A percentile compares a stretch with the other conserved stretches of the same genome.
Evolutionary conservation across 1,140 invertebrate species (phyloP).

Genomic region (Drosophila biarmipes): DNA sequence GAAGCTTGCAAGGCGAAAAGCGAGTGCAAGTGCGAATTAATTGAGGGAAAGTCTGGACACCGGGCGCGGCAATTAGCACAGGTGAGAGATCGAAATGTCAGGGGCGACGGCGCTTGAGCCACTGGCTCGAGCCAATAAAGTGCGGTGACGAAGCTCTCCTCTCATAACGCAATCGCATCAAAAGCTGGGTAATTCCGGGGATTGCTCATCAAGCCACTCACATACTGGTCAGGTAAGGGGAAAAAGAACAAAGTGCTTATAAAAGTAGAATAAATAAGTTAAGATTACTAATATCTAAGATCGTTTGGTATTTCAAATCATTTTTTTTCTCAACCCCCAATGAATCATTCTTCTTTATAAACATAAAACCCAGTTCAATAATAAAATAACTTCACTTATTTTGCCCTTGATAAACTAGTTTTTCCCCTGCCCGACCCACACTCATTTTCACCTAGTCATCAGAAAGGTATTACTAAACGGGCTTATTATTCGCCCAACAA

Average conservation of each 20-base stretch:
- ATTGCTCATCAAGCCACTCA: slow-evolving; percentile 8
- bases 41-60: slow-evolving; percentile 35
- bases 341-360: neutral
- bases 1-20: slow-evolving; percentile 35
- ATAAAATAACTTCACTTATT: too few species aligned
- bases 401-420: neutral
- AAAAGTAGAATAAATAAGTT: too few species aligned
- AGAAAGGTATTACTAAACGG: slow-evolving; percentile 12
- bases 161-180: neutral
- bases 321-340: too few species aligned
- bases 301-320: too few species aligned
- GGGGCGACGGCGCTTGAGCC: neutral
- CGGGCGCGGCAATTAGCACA: slow-evolving; percentile 30
- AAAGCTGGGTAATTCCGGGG: slow-evolving; percentile 20
- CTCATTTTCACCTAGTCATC: slow-evolving; percentile 8
- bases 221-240: neutral
- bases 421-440: neutral
- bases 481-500: neutral
- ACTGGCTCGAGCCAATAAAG: slow-evolving; percentile 1
- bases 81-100: slow-evolving; percentile 29
- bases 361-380: too few species aligned
- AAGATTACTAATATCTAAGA: too few species aligned
- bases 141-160: neutral
- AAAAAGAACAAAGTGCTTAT: too few species aligned
- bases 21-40: slow-evolving; percentile 53